Percentiles rank a stretch among this genome's conserved stretches.
Evolutionary conservation across 2,888 invertebrate species (phyloP).

Genomic region (Netelia virgata): DNA sequence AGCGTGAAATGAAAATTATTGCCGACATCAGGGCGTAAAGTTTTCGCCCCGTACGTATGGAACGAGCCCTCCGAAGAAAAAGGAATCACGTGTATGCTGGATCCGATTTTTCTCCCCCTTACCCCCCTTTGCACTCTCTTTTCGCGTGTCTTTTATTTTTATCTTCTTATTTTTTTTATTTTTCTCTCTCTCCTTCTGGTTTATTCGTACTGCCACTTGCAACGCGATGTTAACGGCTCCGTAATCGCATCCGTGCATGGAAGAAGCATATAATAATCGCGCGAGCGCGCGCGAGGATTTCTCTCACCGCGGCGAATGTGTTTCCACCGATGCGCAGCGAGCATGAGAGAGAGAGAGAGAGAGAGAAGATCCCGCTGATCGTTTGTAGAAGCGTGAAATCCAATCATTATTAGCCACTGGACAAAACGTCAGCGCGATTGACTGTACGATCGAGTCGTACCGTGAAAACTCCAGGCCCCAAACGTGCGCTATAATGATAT

Average conservation of each 20-base stretch:
- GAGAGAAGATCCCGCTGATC: not conserved
- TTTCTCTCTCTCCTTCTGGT: constrained; percentile 32
- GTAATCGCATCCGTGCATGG: constrained; percentile 62
- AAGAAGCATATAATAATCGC: constrained; percentile 59
- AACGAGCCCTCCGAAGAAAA: constrained; percentile 45
- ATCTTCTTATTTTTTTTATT: constrained; percentile 6
- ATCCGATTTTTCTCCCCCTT: constrained; percentile 21
- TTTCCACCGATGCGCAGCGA: not conserved
- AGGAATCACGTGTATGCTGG: constrained; percentile 29
- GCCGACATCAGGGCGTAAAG: constrained; percentile 70
- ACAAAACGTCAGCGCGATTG: constrained; percentile 34
- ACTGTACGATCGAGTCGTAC: constrained; percentile 12
- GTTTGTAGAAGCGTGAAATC: constrained; percentile 60
- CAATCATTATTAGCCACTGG: constrained; percentile 65
- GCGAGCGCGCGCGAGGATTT: constrained; percentile 43
- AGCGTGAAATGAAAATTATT: constrained; percentile 73
- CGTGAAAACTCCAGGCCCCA: not conserved
- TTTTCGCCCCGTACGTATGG: constrained; percentile 61
- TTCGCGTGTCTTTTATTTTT: constrained; percentile 35
- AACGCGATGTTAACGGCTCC: constrained; percentile 63
- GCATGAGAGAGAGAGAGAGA: constrained; percentile 12
- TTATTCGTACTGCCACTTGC: constrained; percentile 57
- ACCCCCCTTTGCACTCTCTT: not conserved
- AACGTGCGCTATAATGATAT: not conserved
- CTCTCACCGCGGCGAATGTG: constrained; percentile 1